Base-by-base conservation (phyloP, 2,113 vertebrate genomes). In the Poicephalus meyeri region DNA sequence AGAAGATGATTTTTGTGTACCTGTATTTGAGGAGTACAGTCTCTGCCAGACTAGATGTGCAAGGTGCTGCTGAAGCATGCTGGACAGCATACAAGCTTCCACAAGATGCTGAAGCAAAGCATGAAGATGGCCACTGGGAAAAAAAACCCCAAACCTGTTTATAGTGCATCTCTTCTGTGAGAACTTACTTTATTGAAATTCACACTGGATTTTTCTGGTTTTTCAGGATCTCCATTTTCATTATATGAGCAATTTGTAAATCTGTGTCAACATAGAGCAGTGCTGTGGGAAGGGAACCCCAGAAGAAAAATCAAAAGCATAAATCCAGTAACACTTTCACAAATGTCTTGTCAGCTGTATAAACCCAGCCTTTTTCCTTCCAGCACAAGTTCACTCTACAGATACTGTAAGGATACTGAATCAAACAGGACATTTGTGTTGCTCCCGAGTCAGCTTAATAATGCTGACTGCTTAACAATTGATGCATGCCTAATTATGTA, bases 231-330 rank as follows among this genome's bases (percentile, higher is more conserved):
- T 28, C 6, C 5, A 74, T 58, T 80, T 86, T 55, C 10, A 39
- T 3, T 0, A 17, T 10, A 18, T 3, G 5, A 49, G 24, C 33
- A 0, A 24, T 46, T 68, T 79, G 26, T 71, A 80, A 72, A 58
- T 73, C 58, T 65, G 7, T 17, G 16, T 29, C 35, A 33, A 37
- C 10, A 21, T 0, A 55, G 28, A 46, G 10, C 7, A 15, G 13
- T 20, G 11, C 2, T n/a, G 20, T 41, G n/a, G 23, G 33, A 83
- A 21, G 20, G 10, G 33, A 78, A 6, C 9, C 19, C 12, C 33
- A 64, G 41, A 76, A 56, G 15, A 76, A 80, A 58, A 85, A 4
- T 14, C 20, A 18, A 29, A 81, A 50, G 4, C 19, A 39, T 53
- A 58, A 82, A 53, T 3, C 3, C 16, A 25, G 20, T 47, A 44